Conservation (phyloP, 2,113 vertebrate genomes). For the Nothocercus nigrocapillus region DNA sequence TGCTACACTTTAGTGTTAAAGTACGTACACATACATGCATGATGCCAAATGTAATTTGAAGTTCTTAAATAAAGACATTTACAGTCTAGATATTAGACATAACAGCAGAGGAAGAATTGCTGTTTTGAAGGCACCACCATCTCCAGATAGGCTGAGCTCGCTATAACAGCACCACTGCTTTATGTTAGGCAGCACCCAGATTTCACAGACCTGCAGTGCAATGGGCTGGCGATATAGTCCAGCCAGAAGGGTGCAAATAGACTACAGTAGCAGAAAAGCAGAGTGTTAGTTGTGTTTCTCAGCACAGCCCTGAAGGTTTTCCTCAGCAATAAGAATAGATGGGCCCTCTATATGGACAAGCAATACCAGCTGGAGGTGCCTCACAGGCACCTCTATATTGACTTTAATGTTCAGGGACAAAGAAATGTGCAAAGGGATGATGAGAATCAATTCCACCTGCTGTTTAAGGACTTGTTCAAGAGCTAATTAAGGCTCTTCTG, state of each 20-base stretch:
- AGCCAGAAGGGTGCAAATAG: not conserved
- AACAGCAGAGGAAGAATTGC: not conserved
- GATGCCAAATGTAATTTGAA: not conserved
- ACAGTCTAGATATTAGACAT: not conserved
- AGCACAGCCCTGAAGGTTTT: not conserved
- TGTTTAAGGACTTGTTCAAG: not conserved
- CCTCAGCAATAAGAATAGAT: constrained; percentile 1
- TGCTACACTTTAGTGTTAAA: not conserved
- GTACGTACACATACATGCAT: not conserved
- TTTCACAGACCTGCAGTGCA: not conserved
- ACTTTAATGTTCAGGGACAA: constrained; percentile 4
- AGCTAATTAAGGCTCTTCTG: not conserved
- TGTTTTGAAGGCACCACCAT: not conserved
- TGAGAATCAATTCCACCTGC: constrained; percentile 11
- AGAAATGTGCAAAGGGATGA: not conserved
- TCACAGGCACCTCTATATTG: not conserved
- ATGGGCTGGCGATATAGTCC: not conserved
- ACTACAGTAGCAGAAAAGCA: not conserved
- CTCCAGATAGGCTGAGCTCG: not conserved
- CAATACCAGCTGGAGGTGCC: not conserved
- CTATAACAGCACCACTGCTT: not conserved
- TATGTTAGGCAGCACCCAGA: not conserved
- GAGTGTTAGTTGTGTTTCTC: not conserved
- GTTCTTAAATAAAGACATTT: not conserved
- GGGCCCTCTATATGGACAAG: not conserved